phyloP scores from a whole-genome alignment of 1,140 invertebrate genomes.

The Cylas formicarius region DNA sequence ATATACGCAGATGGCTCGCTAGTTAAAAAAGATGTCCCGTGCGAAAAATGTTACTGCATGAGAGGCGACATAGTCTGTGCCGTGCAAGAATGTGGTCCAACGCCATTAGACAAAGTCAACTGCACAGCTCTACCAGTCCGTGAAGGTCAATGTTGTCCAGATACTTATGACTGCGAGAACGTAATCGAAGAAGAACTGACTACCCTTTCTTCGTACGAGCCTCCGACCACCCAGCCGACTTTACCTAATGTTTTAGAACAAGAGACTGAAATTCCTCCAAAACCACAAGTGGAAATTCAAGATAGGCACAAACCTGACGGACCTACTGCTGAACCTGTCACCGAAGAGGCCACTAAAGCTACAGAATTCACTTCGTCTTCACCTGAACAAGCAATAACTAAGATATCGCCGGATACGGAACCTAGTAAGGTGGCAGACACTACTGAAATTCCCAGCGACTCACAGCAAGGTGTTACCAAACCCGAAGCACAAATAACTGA shows the following conservation, averaged over 20 bases:
- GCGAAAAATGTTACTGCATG: slow-evolving; percentile 91
- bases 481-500: neutral
- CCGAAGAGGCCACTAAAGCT: slow-evolving; percentile 26
- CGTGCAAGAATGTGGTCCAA: slow-evolving; percentile 77
- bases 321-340: slow-evolving; percentile 35
- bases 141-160: slow-evolving; percentile 81
- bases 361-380: slow-evolving; percentile 43
- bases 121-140: slow-evolving; percentile 69
- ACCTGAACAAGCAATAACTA: slow-evolving; percentile 34
- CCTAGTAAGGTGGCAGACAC: neutral
- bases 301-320: slow-evolving; percentile 41
- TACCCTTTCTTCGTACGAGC: slow-evolving; percentile 22
- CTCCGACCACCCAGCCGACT: slow-evolving; percentile 21
- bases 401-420: neutral
- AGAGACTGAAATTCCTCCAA: slow-evolving; percentile 9
- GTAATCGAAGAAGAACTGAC: slow-evolving; percentile 43
- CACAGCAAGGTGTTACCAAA: neutral
- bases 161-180: slow-evolving; percentile 78
- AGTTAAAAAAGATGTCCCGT: slow-evolving; percentile 70
- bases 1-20: slow-evolving; percentile 71
- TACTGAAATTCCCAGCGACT: neutral
- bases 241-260: slow-evolving; percentile 9
- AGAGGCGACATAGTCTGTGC: slow-evolving; percentile 85
- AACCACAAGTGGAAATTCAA: slow-evolving; percentile 9
- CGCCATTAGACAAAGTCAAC: slow-evolving; percentile 72